Evolutionary conservation across 2,797 vertebrate species (phyloP).

Genomic region (Rhodeus uyekii): DNA sequence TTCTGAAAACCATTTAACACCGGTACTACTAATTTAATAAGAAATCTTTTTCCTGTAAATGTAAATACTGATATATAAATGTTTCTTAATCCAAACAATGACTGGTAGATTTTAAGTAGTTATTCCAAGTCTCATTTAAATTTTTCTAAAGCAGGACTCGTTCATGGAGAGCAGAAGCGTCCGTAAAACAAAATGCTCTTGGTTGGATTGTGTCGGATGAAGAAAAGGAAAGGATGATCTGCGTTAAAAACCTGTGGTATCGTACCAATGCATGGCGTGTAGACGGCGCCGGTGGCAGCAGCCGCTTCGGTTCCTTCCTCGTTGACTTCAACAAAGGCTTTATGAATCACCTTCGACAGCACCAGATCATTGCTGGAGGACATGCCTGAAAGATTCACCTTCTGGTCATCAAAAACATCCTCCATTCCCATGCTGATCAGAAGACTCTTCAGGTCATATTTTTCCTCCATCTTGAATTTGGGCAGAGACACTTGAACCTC

Average conservation of each 20-base stretch:
- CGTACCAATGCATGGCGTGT: rapidly evolving
- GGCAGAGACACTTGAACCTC: neutral
- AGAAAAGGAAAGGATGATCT: constrained; percentile 46
- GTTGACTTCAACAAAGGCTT: constrained; percentile 36
- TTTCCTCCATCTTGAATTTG: constrained; percentile 7
- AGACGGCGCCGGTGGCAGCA: rapidly evolving
- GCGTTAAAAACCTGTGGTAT: neutral
- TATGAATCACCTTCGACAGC: constrained; percentile 12
- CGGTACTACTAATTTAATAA: too few relatives aligned
- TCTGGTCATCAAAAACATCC: neutral
- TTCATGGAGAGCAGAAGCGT: constrained; percentile 35
- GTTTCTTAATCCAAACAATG: neutral
- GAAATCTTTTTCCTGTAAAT: neutral
- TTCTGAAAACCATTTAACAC: too few relatives aligned
- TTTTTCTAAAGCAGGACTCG: too few relatives aligned
- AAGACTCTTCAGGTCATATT: neutral
- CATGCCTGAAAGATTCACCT: constrained; percentile 2
- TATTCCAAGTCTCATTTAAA: neutral
- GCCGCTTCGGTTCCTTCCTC: constrained; percentile 30
- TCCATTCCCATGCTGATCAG: constrained; percentile 17
- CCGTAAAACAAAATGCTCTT: constrained; percentile 37
- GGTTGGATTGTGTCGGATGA: constrained; percentile 45
- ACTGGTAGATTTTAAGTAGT: too few relatives aligned
- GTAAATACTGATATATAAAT: neutral
- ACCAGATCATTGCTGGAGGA: constrained; percentile 5